Evolutionary conservation across 2,113 vertebrate genomes (phyloP), one percentile per base, ranked within the genome.

Genomic region (Megatriorchis doriae): DNA sequence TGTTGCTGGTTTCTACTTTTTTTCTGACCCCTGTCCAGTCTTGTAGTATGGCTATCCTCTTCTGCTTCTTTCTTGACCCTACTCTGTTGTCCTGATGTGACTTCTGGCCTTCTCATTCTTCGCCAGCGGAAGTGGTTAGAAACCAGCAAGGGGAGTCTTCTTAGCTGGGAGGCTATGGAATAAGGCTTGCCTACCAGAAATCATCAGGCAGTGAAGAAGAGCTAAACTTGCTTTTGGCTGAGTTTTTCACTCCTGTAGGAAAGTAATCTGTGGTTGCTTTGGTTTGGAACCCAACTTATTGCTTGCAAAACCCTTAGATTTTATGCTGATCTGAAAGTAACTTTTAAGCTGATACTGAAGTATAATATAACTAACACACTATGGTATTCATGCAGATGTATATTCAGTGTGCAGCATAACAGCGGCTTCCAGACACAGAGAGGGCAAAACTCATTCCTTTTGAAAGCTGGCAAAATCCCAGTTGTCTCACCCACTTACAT

Each of bases 241-340:
- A 83, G 79, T 66, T 94, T 87, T 95, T 91, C 38, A 65, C 86
- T 92, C 91, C 94, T 93, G 93, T 89, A 94, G 83, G 89, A 96
- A 96, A 96, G 90, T 93, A 92, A 96, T 95, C 94, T 97, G 95
- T 97, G 97, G 96, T 96, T 86, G 74, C 86, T 88, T 91, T 96
- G 97, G 97, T 95, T 97, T 97, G 95, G 95, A 96, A 95, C 91
- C 25, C 45, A 72, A 15, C 21, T 87, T 81, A 23, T 3, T 91
- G 81, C 78, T 97, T 94, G 81, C 94, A 94, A 96, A 97, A 93
- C 83, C 42, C 61, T 82, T 81, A 66, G 62, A 55, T 97, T 97
- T 97, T 97, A 62, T 97, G 94, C 97, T 97, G 96, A 96, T 96
- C 73, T 75, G 88, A 93, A 96, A 96, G 89, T 89, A 90, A 93